Evolutionary conservation across 2,113 vertebrate species (phyloP).

Genomic region (Chaetops frenatus): DNA sequence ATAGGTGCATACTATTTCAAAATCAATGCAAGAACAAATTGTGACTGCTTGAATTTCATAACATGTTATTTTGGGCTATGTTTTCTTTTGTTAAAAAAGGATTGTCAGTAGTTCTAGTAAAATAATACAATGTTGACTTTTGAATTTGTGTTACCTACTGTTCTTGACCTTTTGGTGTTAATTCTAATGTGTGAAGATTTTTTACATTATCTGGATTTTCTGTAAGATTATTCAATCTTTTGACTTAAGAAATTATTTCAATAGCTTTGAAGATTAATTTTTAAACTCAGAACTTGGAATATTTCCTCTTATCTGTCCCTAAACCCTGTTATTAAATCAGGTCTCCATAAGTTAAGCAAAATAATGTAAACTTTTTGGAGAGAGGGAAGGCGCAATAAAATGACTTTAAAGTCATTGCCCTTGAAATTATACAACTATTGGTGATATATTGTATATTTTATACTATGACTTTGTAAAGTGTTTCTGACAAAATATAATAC

Average conservation of each 20-base stretch:
- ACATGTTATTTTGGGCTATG: background rate
- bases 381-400: background rate
- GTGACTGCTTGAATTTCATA: background rate
- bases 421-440: background rate
- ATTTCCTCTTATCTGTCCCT: background rate
- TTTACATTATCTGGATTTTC: background rate
- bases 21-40: background rate
- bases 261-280: background rate
- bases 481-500: slow-evolving; percentile 39
- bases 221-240: background rate
- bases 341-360: background rate
- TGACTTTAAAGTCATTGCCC: background rate
- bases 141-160: background rate
- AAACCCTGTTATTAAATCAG: background rate
- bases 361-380: background rate
- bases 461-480: background rate
- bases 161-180: background rate
- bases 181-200: background rate
- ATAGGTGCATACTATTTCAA: background rate
- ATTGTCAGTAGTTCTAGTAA: background rate
- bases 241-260: background rate
- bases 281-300: background rate
- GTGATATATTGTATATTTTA: background rate
- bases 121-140: background rate
- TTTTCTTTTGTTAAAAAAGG: background rate